These are phyloP conservation scores for Lophotis ruficrista DNA, from an alignment of 2,113 vertebrate species.

Conservation along the genomic window DNA sequence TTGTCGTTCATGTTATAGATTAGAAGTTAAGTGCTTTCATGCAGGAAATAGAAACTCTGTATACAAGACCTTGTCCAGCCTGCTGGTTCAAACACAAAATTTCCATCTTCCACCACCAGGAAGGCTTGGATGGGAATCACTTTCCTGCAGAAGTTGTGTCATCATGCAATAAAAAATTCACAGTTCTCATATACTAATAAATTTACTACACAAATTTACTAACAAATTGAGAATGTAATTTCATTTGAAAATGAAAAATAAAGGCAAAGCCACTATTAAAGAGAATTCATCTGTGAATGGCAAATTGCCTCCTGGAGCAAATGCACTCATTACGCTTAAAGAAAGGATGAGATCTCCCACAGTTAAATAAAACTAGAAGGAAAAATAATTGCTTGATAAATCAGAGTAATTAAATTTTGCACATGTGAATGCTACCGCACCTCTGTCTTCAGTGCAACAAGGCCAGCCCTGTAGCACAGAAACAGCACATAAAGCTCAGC, in stretches of 20 bases:
- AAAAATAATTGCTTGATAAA: conserved; percentile 63
- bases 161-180: neutral
- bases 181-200: neutral
- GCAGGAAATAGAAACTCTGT: neutral
- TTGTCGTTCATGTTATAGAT: neutral
- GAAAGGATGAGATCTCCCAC: conserved; percentile 39
- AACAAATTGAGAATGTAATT: conserved; percentile 51
- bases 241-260: conserved; percentile 53
- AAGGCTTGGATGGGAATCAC: neutral
- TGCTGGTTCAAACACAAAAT: neutral
- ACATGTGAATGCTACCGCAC: conserved; percentile 3
- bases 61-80: neutral
- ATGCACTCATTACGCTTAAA: conserved; percentile 26
- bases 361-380: conserved; percentile 47
- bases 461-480: neutral
- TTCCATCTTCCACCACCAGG: neutral
- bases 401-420: conserved; percentile 55
- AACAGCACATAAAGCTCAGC: neutral
- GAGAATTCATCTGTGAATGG: conserved; percentile 52
- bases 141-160: neutral
- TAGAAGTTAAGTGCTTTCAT: neutral
- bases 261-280: neutral
- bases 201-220: conserved; percentile 25
- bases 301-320: conserved; percentile 58
- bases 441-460: neutral